Conservation (phyloP, 2,113 vertebrate genomes). For the Lamprotornis superbus region DNA sequence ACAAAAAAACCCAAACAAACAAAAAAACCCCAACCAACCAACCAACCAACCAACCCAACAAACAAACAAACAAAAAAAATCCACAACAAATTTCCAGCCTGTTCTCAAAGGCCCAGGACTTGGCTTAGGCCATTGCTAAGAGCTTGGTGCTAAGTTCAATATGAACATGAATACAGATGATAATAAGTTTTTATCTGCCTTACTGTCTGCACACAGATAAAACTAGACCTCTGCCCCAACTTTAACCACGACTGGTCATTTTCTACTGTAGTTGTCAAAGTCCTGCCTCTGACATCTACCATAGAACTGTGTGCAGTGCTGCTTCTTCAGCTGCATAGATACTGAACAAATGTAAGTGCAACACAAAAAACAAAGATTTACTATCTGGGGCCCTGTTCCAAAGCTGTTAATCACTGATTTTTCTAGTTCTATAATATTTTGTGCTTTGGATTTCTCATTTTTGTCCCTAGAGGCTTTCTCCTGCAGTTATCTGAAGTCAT, state of each 20-base stretch:
- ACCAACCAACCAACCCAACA: too few relatives aligned
- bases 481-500: not conserved
- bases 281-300: not conserved
- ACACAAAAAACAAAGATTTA: not conserved
- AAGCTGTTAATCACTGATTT: not conserved
- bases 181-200: not conserved
- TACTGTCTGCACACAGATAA: not conserved
- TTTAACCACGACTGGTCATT: not conserved
- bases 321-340: not conserved
- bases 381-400: not conserved
- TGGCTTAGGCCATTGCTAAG: not conserved
- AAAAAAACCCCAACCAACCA: not conserved
- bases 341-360: not conserved
- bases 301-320: not conserved
- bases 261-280: not conserved
- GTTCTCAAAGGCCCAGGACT: not conserved
- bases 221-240: not conserved
- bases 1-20: too few relatives aligned
- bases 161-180: not conserved
- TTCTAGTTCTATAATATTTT: not conserved
- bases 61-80: not conserved
- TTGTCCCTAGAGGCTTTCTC: not conserved
- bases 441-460: not conserved
- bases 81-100: not conserved
- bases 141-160: not conserved